Conservation (phyloP, 1,140 invertebrate genomes). For the Teleogryllus occipitalis region DNA sequence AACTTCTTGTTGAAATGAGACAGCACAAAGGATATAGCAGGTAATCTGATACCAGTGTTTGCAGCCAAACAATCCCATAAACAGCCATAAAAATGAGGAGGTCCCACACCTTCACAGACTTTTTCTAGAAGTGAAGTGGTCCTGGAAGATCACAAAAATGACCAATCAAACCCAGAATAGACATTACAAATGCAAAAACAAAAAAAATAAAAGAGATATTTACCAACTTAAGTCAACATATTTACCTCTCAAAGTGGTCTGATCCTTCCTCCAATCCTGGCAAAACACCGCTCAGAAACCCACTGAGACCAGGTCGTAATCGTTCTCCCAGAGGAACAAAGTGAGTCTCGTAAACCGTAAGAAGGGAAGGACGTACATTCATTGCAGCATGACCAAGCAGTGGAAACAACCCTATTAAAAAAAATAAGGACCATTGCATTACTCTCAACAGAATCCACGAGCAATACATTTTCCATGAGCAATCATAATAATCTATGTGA, state of each 20-base stretch:
- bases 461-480: no score
- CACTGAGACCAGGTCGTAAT: constrained; percentile 75
- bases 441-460: no score
- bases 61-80: constrained; percentile 81
- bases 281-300: constrained; percentile 75
- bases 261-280: constrained; percentile 85
- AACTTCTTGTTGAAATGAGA: constrained; percentile 75
- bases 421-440: constrained; percentile 15
- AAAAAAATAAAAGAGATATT: neutral
- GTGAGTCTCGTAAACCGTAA: constrained; percentile 87
- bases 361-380: constrained; percentile 74
- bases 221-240: neutral
- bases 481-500: no score
- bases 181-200: neutral
- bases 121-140: constrained; percentile 69
- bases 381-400: constrained; percentile 83
- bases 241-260: constrained; percentile 75
- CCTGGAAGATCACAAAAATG: constrained; percentile 36
- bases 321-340: constrained; percentile 77
- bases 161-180: neutral
- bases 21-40: constrained; percentile 74
- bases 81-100: constrained; percentile 75
- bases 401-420: constrained; percentile 71
- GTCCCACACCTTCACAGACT: constrained; percentile 71
- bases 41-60: constrained; percentile 74